phyloP scores from a whole-genome alignment of 2,797 vertebrate species.

The Micromesistius poutassou region DNA sequence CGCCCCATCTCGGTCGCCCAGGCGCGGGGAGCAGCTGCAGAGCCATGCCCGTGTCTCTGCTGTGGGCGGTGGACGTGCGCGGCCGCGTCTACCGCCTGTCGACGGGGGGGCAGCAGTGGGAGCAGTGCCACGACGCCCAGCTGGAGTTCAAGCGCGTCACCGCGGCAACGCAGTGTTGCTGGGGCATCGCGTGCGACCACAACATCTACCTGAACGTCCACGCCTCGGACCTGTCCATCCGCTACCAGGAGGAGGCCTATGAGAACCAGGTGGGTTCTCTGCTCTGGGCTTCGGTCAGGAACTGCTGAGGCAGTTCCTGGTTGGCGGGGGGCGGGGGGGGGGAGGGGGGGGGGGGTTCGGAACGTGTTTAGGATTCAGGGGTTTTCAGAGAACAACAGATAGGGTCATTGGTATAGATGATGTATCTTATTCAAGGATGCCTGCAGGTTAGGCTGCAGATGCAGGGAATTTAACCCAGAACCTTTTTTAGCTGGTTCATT shows the following conservation, averaged over 20 bases:
- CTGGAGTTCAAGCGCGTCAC: constrained; percentile 90
- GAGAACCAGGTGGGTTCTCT: constrained; percentile 86
- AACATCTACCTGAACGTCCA: constrained; percentile 87
- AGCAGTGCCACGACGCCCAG: constrained; percentile 81
- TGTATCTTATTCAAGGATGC: neutral
- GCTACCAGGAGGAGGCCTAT: constrained; percentile 89
- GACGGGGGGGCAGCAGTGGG: constrained; percentile 88
- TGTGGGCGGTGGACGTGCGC: constrained; percentile 93
- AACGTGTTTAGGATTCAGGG: neutral
- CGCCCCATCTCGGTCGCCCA: neutral
- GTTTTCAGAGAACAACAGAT: constrained; percentile 40
- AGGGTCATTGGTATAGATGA: constrained; percentile 37
- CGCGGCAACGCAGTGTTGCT: constrained; percentile 86
- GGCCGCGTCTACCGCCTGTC: constrained; percentile 89
- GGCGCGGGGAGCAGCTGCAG: constrained; percentile 18
- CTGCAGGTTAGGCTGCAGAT: neutral
- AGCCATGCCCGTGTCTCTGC: constrained; percentile 81
- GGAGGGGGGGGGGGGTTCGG: no score
- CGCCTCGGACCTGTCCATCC: constrained; percentile 84
- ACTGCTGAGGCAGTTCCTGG: neutral
- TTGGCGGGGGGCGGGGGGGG: no score
- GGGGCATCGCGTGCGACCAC: constrained; percentile 93
- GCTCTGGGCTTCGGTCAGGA: neutral
- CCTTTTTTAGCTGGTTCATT: neutral
- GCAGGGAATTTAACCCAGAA: neutral